Conservation (phyloP, 1,140 invertebrate species). For the Scaptomyza montana region DNA sequence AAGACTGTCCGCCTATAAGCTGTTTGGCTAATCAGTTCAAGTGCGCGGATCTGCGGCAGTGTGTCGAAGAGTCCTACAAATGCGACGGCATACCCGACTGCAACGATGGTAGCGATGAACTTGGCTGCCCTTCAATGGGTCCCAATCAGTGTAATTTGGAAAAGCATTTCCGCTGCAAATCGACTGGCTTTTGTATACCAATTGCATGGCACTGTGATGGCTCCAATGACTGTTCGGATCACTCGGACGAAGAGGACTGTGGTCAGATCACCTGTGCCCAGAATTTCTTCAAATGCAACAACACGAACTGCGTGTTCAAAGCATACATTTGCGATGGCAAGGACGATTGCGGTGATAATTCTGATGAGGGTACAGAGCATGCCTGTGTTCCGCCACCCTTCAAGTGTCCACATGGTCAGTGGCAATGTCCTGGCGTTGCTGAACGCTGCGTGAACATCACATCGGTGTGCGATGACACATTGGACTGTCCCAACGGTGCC, state of each 20-base stretch:
- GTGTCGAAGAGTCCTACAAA: constrained; percentile 95
- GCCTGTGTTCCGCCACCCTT: constrained; percentile 90
- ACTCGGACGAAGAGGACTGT: constrained; percentile 95
- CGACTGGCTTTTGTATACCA: constrained; percentile 96
- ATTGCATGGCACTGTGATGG: constrained; percentile 97
- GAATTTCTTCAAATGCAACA: constrained; percentile 94
- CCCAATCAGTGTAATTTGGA: constrained; percentile 94
- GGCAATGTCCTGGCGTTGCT: constrained; percentile 92
- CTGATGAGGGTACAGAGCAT: constrained; percentile 93
- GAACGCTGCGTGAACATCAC: constrained; percentile 91
- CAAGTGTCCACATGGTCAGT: constrained; percentile 90
- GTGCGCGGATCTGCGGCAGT: constrained; percentile 95
- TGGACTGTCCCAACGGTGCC: constrained; percentile 94
- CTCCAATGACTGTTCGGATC: constrained; percentile 93
- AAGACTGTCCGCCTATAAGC: constrained; percentile 96
- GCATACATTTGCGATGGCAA: constrained; percentile 97
- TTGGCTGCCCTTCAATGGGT: constrained; percentile 92
- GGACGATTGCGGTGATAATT: constrained; percentile 97
- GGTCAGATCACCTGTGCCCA: constrained; percentile 89
- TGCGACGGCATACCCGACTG: constrained; percentile 97
- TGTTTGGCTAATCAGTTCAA: constrained; percentile 97
- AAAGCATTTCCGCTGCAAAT: constrained; percentile 94
- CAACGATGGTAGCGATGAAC: constrained; percentile 96
- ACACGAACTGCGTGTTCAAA: constrained; percentile 95
- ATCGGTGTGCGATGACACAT: constrained; percentile 92